Conservation (phyloP, 2,888 invertebrate genomes). For the Belgica antarctica region DNA sequence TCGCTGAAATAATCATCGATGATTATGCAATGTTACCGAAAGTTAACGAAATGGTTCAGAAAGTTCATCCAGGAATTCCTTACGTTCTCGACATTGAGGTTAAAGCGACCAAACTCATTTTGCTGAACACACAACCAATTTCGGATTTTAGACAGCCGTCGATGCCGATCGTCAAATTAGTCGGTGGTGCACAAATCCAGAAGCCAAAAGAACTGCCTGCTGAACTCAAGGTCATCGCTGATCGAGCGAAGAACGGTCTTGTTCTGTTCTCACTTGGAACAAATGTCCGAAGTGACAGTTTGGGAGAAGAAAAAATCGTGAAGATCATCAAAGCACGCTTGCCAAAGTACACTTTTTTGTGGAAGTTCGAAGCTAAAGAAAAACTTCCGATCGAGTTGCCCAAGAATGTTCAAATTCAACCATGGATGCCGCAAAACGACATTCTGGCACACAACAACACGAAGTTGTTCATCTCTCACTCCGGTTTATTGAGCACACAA, state of each 20-base stretch:
- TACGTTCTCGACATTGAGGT: not conserved
- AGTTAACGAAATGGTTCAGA: not conserved
- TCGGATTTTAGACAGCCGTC: constrained; percentile 44
- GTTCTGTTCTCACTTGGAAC: constrained; percentile 35
- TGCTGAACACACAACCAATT: constrained; percentile 41
- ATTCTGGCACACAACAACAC: constrained; percentile 42
- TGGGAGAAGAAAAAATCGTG: constrained; percentile 2
- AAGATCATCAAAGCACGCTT: constrained; percentile 31
- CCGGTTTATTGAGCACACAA: constrained; percentile 43
- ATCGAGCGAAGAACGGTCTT: constrained; percentile 24
- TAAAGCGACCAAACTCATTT: constrained; percentile 34
- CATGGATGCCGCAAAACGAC: constrained; percentile 44
- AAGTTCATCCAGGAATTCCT: constrained; percentile 20
- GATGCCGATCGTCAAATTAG: constrained; percentile 40
- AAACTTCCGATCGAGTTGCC: constrained; percentile 35
- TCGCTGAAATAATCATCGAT: not conserved
- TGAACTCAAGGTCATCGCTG: constrained; percentile 32
- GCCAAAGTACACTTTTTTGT: constrained; percentile 30
- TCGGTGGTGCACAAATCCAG: constrained; percentile 45
- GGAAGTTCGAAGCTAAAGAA: constrained; percentile 40
- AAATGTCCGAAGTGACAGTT: constrained; percentile 38
- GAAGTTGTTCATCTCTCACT: constrained; percentile 44
- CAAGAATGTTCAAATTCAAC: constrained; percentile 37
- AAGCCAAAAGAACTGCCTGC: constrained; percentile 34
- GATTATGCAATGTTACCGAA: not conserved